phyloP scores from a whole-genome alignment of 2,113 vertebrate species.

The Leptodactylus fuscus region DNA sequence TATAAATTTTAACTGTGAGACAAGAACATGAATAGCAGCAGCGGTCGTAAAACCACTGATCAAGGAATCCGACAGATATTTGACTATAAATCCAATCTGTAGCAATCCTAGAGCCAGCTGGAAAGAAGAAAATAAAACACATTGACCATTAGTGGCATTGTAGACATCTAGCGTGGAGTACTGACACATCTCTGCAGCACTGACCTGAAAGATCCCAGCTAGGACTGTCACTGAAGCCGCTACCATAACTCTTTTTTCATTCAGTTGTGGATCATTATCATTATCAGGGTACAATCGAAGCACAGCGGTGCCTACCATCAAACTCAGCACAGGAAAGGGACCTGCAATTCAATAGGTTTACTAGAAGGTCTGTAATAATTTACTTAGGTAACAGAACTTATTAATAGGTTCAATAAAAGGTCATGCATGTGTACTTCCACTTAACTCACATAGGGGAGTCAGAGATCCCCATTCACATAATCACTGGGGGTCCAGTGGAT shows the following conservation, averaged over 20 bases:
- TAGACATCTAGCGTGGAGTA: too few species aligned
- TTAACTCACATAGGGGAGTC: too few species aligned
- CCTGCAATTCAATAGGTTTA: slow-evolving; percentile 81
- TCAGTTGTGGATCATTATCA: slow-evolving; percentile 31
- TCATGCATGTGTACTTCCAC: too few species aligned
- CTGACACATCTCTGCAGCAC: slow-evolving; percentile 12
- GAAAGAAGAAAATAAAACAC: slow-evolving; percentile 62
- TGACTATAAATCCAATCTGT: slow-evolving; percentile 89
- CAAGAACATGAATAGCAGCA: slow-evolving; percentile 89
- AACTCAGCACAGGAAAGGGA: slow-evolving; percentile 88
- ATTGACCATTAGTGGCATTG: background rate
- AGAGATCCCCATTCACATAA: too few species aligned
- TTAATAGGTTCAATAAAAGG: too few species aligned
- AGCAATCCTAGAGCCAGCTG: slow-evolving; percentile 86
- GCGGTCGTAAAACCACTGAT: slow-evolving; percentile 94
- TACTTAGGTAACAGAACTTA: background rate
- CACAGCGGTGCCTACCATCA: slow-evolving; percentile 88
- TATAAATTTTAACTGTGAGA: slow-evolving; percentile 96
- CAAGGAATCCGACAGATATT: slow-evolving; percentile 92
- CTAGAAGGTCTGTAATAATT: background rate
- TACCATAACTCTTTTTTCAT: slow-evolving; percentile 78
- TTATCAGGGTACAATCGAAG: slow-evolving; percentile 71
- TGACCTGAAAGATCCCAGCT: slow-evolving; percentile 90
- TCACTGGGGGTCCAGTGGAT: too few species aligned
- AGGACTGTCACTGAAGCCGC: slow-evolving; percentile 88